These are phyloP conservation scores for Bostrychus sinensis DNA, from an alignment of 2,113 vertebrate genomes.

Conservation along the genomic window DNA sequence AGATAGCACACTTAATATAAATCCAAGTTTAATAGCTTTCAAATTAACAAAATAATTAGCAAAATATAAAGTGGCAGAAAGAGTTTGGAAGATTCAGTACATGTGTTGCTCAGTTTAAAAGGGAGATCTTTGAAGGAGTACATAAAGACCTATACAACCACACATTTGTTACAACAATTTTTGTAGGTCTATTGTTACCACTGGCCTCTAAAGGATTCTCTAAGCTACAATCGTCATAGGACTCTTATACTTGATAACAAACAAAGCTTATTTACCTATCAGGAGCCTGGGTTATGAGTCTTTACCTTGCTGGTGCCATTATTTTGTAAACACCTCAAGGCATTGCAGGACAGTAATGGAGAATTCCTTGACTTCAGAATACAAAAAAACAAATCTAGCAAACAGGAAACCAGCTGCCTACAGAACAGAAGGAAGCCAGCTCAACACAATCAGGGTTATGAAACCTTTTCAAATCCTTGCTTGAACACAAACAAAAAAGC, in stretches of 20 bases:
- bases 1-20: too few relatives aligned
- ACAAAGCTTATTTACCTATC: constrained; percentile 86
- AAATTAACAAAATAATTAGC: too few relatives aligned
- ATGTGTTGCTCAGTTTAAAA: constrained; percentile 86
- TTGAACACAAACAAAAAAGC: constrained; percentile 69
- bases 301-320: constrained; percentile 75
- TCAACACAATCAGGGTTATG: constrained; percentile 59
- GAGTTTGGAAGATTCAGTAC: constrained; percentile 92
- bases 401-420: constrained; percentile 85
- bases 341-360: constrained; percentile 59
- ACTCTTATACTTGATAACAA: constrained; percentile 68
- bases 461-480: constrained; percentile 69
- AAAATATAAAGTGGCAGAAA: constrained; percentile 99
- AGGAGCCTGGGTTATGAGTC: constrained; percentile 89
- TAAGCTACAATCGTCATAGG: constrained; percentile 85
- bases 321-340: constrained; percentile 77
- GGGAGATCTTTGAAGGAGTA: constrained; percentile 83
- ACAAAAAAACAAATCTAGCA: constrained; percentile 61
- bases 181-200: constrained; percentile 71
- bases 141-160: constrained; percentile 78
- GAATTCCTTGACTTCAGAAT: constrained; percentile 65
- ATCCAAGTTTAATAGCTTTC: too few relatives aligned
- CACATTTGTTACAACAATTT: constrained; percentile 73
- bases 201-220: constrained; percentile 88
- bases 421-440: constrained; percentile 85